These are phyloP conservation scores for Variabilichromis moorii DNA, from an alignment of 2,113 vertebrate species.

Conservation along the genomic window DNA sequence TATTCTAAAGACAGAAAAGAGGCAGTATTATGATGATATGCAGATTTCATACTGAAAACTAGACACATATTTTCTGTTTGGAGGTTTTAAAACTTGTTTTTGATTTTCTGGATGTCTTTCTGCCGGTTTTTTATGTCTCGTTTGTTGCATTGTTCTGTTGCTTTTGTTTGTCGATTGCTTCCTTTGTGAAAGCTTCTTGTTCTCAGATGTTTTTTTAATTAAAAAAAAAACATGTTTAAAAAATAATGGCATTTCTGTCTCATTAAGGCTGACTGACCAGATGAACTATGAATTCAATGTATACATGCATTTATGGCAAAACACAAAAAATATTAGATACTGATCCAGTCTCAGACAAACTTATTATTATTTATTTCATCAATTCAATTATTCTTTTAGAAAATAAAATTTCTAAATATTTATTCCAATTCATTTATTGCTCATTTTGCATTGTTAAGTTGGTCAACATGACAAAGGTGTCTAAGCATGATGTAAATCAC, in stretches of 20 bases:
- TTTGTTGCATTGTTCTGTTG: background rate
- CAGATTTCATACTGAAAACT: background rate
- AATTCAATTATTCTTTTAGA: background rate
- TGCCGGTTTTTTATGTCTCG: background rate
- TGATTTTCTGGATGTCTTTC: background rate
- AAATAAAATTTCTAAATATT: background rate
- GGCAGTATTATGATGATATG: background rate
- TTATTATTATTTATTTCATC: background rate
- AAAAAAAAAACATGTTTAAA: background rate
- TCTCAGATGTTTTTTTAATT: background rate
- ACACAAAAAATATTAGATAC: background rate
- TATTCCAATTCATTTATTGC: background rate
- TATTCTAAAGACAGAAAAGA: background rate
- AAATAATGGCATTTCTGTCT: background rate
- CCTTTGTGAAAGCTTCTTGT: background rate
- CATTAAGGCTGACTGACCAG: background rate
- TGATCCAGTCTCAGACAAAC: background rate
- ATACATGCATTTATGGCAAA: background rate
- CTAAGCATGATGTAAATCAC: background rate
- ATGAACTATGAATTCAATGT: background rate
- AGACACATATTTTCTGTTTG: background rate
- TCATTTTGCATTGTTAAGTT: background rate
- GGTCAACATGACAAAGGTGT: background rate
- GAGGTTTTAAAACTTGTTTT: background rate
- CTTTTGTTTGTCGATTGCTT: background rate